Evolutionary conservation across 2,113 vertebrate genomes (phyloP), one percentile per base, ranked within the genome.

Genomic region (Macrotis lagotis): DNA sequence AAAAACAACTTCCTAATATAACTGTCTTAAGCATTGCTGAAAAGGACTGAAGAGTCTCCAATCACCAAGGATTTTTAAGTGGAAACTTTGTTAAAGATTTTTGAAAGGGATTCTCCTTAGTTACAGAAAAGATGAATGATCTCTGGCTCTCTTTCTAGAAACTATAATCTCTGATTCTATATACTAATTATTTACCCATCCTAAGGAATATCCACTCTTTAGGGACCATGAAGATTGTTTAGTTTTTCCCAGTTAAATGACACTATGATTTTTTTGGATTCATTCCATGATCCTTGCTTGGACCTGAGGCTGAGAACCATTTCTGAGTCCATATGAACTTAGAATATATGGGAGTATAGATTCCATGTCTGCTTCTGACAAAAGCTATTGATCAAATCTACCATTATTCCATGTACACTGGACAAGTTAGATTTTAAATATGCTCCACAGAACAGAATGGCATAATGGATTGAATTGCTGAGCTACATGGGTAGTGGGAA

Each of bases 341-440:
- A 19, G 16, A 24, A 28, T 94, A 44, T 25, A 1, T 49, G 44
- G 47, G 25, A 88, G 1, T 48, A 44, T 0, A 0, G 37, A 50
- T 26, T 24, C 8, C 2, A 3, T 19, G 25, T 47, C 3, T 59
- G 14, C 8, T 55, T 48, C 11, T 22, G 74, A 10, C 26, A 59
- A 91, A 49, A 37, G 9, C 10, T 2, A 5, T 51, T 12, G 48
- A 9, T n/a, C 48, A 50, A 3, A n/a, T 83, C 4, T n/a, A 16
- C 16, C 0, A 3, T 31, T 10, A 52, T 28, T 11, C 3, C 0
- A 0, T 12, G 55, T 0, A 0, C 0, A 1, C 16, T 16, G 4
- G 19, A 6, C 4, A 8, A 90, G 0, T 3, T 24, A 0, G 50
- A 51, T 50, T 83, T 44, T 25, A 31, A 6, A 11, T 3, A 7